Base-by-base conservation (phyloP, 2,113 vertebrate genomes). In the Antechinus stuartii region DNA sequence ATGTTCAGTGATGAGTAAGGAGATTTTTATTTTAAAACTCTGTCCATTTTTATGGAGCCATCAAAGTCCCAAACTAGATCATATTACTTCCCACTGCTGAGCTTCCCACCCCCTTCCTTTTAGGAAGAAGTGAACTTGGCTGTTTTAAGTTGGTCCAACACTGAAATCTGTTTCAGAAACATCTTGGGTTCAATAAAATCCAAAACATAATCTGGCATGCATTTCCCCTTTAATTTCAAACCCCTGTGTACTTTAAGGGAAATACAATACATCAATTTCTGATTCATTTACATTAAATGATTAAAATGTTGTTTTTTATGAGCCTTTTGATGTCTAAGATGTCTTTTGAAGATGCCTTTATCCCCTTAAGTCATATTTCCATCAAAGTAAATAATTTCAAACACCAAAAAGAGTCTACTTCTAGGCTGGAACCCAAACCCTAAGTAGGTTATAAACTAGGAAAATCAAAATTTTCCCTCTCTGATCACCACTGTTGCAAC, bases 281-380 rank as follows among this genome's bases (percentile, higher is more conserved):
- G 90, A 94, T 94, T 96, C 95, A 96, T 95, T 98, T 98, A 96
- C 91, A 96, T 97, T 96, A 96, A 98, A 97, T 97, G 94, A 96
- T 96, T 97, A 98, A 94, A 96, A 94, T 97, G 76, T 96, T 97
- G 89, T 96, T 98, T 97, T 94, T 95, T 94, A 89, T 93, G 94
- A 92, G 35, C 52, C 92, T 92, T 98, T 98, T 98, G 97, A 98
- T 97, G 95, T 98, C 94, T 95, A 90, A 92, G 92, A 97, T 55
- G 90, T 92, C 91, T 97, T 96, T 98, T 97, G 97, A 98, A 98
- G 57, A 93, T 27, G 55, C 93, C 97, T 84, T 96, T 95, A 93
- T 95, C 52, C 90, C 94, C 92, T 91, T 89, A 95, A 92, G 96
- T 97, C 84, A 97, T n/a, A 95, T 95, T 96, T 96, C 95, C 54